Conservation (phyloP, 1,140 invertebrate genomes). For the Drosophila ohnishii region DNA sequence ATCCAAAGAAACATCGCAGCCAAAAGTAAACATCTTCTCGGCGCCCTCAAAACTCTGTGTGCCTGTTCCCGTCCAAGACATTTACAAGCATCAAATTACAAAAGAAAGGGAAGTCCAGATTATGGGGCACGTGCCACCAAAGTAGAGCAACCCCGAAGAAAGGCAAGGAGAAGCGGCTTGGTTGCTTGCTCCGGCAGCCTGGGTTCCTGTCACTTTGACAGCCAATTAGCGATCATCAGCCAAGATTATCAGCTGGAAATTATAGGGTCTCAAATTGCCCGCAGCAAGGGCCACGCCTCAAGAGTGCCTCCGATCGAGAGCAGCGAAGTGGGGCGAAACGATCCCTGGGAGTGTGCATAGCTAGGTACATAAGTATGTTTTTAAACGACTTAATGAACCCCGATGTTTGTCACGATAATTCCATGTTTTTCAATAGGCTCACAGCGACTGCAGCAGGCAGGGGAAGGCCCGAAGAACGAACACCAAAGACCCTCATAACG, state of each 20-base stretch:
- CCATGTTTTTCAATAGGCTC: constrained; percentile 68
- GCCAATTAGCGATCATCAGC: constrained; percentile 70
- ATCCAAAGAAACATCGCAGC: constrained; percentile 10
- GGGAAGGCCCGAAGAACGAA: neutral
- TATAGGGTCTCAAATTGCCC: constrained; percentile 38
- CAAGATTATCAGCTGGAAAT: constrained; percentile 59
- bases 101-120: constrained; percentile 30
- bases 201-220: constrained; percentile 59
- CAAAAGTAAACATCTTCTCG: constrained; percentile 18
- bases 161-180: neutral
- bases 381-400: constrained; percentile 41
- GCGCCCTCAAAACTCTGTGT: constrained; percentile 16
- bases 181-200: constrained; percentile 33
- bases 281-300: constrained; percentile 18
- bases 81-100: constrained; percentile 69
- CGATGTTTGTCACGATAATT: constrained; percentile 78
- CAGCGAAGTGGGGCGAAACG: neutral
- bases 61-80: constrained; percentile 56
- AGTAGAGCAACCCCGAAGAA: constrained; percentile 32
- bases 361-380: constrained; percentile 7
- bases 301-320: constrained; percentile 6
- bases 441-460: constrained; percentile 34
- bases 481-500: constrained; percentile 34
- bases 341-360: neutral
- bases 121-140: constrained; percentile 47